Base-by-base conservation (phyloP, 2,888 invertebrate species). In the Smittia sp. region DNA sequence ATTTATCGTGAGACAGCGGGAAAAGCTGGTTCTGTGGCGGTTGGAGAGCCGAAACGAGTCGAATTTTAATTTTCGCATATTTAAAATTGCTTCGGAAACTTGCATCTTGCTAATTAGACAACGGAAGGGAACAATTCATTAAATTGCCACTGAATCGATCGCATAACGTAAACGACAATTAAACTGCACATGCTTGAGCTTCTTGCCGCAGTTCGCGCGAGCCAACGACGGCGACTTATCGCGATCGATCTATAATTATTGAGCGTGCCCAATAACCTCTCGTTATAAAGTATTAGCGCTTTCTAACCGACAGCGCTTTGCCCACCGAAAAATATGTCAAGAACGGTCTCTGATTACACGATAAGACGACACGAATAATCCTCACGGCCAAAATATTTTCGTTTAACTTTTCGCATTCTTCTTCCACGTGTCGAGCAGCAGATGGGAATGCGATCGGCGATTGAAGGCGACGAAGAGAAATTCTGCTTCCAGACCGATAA, bases 71-170 rank as follows among this genome's bases (percentile, higher is more conserved):
- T 6, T 32, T 32, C 32, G 32, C 32, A 32, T 32, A 32, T 32
- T 32, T 32, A 32, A 32, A 32, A 32, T 32, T 32, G 32, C 11
- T 46, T 46, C 15, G 11, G 46, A 58, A 58, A 58, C 6, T n/a
- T 58, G 58, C 54, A 70, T 52, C 52, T 54, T 54, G 69, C 52
- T 25, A 54, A 70, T 70, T 70, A 70, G 38, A 70, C n/a, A 70
- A 13, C 69, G 69, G 69, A 70, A 70, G 69, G 22, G 54, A 32
- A 54, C 27, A 70, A 70, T 70, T 54, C 69, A 70, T 70, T 54
- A 70, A 70, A 70, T 70, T 52, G 69, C 69, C 69, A 54, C 69
- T 70, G 67, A 70, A 70, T 70, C 69, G 69, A 70, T 70, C 46
- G 69, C 32, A 22, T 70, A 70, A 70, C 52, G 20, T 70, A 25